Evolutionary conservation across 2,888 invertebrate species (phyloP).

Genomic region (Tiliacea aurago): DNA sequence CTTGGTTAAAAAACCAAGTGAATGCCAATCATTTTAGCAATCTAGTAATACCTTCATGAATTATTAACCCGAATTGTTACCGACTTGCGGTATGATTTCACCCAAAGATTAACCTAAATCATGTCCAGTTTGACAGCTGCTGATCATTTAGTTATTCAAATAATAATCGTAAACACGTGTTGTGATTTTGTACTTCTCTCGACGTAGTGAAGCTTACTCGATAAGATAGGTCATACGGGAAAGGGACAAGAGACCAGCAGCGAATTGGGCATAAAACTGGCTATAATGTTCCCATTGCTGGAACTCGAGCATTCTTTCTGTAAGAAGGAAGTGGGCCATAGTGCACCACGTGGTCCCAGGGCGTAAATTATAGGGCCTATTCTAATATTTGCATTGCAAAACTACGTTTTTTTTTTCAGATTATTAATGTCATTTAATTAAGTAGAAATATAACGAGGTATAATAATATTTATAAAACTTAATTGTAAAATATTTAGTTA

Average conservation of each 20-base stretch:
- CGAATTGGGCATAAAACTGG: neutral
- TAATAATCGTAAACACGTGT: slow-evolving; percentile 6
- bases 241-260: neutral
- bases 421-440: neutral
- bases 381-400: neutral
- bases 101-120: slow-evolving; percentile 19
- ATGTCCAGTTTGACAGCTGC: slow-evolving; percentile 14
- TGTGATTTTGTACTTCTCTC: neutral
- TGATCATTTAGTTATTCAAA: slow-evolving; percentile 8
- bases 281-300: neutral
- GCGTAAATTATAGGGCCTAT: too few species aligned
- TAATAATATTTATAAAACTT: neutral
- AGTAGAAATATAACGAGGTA: neutral
- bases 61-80: slow-evolving; percentile 7
- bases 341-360: neutral
- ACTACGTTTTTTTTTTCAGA: too few species aligned
- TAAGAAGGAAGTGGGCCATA: neutral
- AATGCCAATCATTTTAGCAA: slow-evolving; percentile 4
- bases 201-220: neutral
- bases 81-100: neutral
- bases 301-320: neutral
- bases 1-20: neutral
- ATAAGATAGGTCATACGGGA: neutral
- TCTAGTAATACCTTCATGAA: neutral
- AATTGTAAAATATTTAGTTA: neutral